Evolutionary conservation across 1,140 invertebrate species (phyloP).

Genomic region (Drosophila pandora): DNA sequence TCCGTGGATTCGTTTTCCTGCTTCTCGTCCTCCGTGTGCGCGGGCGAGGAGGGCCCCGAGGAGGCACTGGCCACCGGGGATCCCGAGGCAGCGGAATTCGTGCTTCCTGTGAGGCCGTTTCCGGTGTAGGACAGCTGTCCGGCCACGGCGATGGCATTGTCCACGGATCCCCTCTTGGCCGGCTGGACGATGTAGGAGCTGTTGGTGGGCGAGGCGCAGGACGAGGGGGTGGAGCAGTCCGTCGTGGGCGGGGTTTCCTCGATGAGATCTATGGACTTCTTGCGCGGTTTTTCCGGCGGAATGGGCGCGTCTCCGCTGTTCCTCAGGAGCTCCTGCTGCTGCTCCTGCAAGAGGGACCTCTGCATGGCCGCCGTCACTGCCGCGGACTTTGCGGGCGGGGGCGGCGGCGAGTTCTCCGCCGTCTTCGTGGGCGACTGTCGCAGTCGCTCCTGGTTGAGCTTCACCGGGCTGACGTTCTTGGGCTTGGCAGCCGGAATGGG

Average conservation of each 20-base stretch:
- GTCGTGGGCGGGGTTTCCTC: constrained; percentile 54
- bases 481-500: constrained; percentile 81
- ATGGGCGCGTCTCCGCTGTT: constrained; percentile 46
- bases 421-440: constrained; percentile 73
- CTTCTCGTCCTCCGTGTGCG: constrained; percentile 85
- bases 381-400: constrained; percentile 78
- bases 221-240: constrained; percentile 55
- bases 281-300: constrained; percentile 78
- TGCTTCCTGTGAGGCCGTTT: constrained; percentile 66
- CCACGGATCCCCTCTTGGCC: constrained; percentile 69
- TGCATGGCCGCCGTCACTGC: constrained; percentile 73
- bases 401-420: constrained; percentile 59
- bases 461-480: constrained; percentile 74
- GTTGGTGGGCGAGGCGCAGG: constrained; percentile 63
- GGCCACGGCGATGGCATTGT: constrained; percentile 24
- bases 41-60: constrained; percentile 84
- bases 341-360: constrained; percentile 64
- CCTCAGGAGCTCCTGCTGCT: constrained; percentile 49
- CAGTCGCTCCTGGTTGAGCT: constrained; percentile 65
- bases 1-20: constrained; percentile 85
- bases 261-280: constrained; percentile 80
- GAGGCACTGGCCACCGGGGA: constrained; percentile 82
- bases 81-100: constrained; percentile 71
- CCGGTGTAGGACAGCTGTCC: constrained; percentile 16
- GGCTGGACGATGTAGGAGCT: constrained; percentile 53